Evolutionary conservation across 2,797 vertebrate genomes (phyloP).

Genomic region (Chaenodraco wilsoni): DNA sequence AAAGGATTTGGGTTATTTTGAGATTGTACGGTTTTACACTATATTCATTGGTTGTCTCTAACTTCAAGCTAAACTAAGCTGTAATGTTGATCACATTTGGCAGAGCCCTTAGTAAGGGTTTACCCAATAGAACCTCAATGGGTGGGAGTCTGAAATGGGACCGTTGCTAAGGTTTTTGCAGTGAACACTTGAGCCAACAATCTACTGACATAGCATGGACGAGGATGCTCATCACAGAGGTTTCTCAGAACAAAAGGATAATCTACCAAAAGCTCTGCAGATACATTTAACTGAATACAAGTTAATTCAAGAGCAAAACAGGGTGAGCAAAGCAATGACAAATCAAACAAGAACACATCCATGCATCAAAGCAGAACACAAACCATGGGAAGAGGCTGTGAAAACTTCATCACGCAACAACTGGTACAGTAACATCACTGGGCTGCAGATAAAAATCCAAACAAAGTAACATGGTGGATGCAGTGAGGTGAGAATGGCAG

Average conservation of each 20-base stretch:
- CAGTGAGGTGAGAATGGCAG: slow-evolving; percentile 23
- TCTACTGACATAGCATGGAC: not conserved
- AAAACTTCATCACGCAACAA: slow-evolving; percentile 16
- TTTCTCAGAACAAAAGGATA: slow-evolving; percentile 23
- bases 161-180: not conserved
- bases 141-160: not conserved
- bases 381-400: slow-evolving; percentile 26
- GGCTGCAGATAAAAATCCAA: slow-evolving; percentile 21
- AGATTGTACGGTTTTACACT: not conserved
- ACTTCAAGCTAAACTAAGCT: not conserved
- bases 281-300: slow-evolving; percentile 10
- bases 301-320: slow-evolving; percentile 17
- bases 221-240: not conserved
- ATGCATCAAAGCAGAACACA: slow-evolving; percentile 55
- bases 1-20: not conserved
- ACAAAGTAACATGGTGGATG: slow-evolving; percentile 30
- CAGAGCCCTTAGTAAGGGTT: not conserved
- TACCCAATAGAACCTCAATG: not conserved
- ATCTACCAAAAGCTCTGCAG: slow-evolving; percentile 14
- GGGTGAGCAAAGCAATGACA: slow-evolving; percentile 41
- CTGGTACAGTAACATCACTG: slow-evolving; percentile 32
- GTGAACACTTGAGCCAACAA: slow-evolving; percentile 20
- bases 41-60: not conserved
- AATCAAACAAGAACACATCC: slow-evolving; percentile 39
- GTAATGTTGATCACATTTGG: not conserved